Evolutionary conservation across 2,113 vertebrate genomes (phyloP).

Genomic region (Hydrolagus affinis): DNA sequence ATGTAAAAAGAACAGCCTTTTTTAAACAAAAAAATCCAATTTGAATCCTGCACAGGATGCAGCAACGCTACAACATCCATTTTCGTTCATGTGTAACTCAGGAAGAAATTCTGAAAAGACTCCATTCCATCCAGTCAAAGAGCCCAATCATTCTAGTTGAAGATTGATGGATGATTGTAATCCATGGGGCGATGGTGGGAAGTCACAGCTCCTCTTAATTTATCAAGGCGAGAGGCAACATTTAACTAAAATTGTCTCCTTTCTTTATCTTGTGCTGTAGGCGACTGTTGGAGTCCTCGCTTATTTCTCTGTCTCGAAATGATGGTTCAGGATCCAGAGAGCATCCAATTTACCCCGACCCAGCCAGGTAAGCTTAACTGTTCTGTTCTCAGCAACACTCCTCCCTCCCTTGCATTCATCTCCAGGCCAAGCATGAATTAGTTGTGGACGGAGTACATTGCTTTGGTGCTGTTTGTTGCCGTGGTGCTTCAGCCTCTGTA

Average conservation of each 20-base stretch:
- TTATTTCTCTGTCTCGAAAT: constrained; percentile 87
- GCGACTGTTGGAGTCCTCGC: constrained; percentile 90
- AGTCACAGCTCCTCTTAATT: background rate
- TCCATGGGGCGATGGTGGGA: too few species aligned
- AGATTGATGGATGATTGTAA: too few species aligned
- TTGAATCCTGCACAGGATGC: too few species aligned
- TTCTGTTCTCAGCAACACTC: background rate
- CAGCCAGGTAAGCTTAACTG: constrained; percentile 71
- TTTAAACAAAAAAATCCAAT: too few species aligned
- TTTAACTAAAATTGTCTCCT: constrained; percentile 46
- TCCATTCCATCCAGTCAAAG: too few species aligned
- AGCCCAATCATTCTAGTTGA: too few species aligned
- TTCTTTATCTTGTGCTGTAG: constrained; percentile 57
- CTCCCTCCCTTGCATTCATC: background rate
- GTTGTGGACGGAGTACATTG: background rate
- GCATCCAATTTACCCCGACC: constrained; percentile 96
- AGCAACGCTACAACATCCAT: too few species aligned
- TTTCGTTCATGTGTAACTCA: too few species aligned
- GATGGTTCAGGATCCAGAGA: constrained; percentile 93
- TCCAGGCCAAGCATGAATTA: background rate
- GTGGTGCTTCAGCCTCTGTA: background rate
- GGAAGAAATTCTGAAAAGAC: too few species aligned
- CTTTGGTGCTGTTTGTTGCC: background rate
- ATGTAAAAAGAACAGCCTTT: too few species aligned
- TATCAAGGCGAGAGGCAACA: too few species aligned